A percentile compares a stretch with the other conserved stretches of the same genome.
Evolutionary conservation across 2,797 vertebrate genomes (phyloP).

Genomic region (Schizopygopsis pylzovi): DNA sequence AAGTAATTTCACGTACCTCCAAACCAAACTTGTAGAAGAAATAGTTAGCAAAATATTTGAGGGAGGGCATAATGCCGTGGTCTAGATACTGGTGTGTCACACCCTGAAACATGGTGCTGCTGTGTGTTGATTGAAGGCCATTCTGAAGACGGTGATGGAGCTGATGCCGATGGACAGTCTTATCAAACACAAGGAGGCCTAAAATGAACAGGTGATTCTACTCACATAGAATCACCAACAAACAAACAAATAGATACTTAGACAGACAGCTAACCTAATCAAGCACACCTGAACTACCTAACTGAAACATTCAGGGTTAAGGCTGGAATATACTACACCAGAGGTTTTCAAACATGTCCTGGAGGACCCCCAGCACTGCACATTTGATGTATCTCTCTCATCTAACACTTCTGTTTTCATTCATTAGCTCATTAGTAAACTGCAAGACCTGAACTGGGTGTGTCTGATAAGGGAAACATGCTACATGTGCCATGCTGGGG

Average conservation of each 20-base stretch:
- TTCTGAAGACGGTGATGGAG: slow-evolving; percentile 71
- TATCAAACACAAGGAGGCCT: slow-evolving; percentile 76
- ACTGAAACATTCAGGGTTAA: too few species aligned
- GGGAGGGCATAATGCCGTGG: slow-evolving; percentile 67
- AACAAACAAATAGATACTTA: neutral
- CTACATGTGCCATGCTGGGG: too few species aligned
- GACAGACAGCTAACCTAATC: neutral
- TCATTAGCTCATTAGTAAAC: too few species aligned
- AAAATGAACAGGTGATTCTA: slow-evolving; percentile 78
- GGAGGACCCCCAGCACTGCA: too few species aligned
- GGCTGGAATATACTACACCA: too few species aligned
- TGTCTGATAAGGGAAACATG: too few species aligned
- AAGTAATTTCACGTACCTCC: slow-evolving; percentile 68
- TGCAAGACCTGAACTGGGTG: too few species aligned
- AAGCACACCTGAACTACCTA: too few species aligned
- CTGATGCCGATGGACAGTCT: slow-evolving; percentile 73
- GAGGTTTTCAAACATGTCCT: too few species aligned
- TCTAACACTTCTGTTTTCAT: too few species aligned
- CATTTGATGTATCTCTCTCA: too few species aligned
- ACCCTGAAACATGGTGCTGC: slow-evolving; percentile 70
- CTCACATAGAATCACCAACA: slow-evolving; percentile 10
- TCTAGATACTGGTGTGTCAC: slow-evolving; percentile 74
- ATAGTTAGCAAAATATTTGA: slow-evolving; percentile 81
- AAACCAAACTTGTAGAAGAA: slow-evolving; percentile 82
- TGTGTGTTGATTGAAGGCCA: slow-evolving; percentile 68